Evolutionary conservation across 2,888 invertebrate species (phyloP), one percentile per base, ranked within the genome.

Genomic region (Harpalus rufipes): DNA sequence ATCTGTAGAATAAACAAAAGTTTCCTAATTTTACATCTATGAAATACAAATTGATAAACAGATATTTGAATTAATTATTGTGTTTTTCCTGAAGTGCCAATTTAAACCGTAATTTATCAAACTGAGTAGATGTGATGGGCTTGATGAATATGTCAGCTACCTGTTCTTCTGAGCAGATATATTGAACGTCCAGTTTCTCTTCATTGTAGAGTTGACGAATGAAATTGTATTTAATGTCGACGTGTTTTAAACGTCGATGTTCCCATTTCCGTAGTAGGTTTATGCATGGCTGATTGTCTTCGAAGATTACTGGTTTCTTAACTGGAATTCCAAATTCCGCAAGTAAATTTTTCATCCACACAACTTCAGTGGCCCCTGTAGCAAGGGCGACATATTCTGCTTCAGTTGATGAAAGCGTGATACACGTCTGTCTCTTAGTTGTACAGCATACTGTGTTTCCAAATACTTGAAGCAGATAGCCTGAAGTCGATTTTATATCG

Each of bases 351-450:
- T 58, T 58, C 16, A 61, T 8, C 21, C 61, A 61, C 21, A 61
- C 6, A 16, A 61, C 8, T 18, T 61, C 61, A 61, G 61, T 21
- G 7, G 86, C 87, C 5, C 86, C 87, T 10, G 81, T 86, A 3
- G 87, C 86, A 14, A 88, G 82, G 3, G 89, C 88, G 1, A 89
- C 85, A 83, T 88, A 88, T 84, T 89, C 88, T 1, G 89, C 87
- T 82, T 89, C 88, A 5, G 89, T 89, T 0, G 87, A 88, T 7
- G 89, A 89, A 0, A 88, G 80, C 0, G 88, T 86, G 1, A 89
- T 88, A 41, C 86, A 56, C 12, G 81, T 84, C 84, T 89, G 89
- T 81, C 86, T 88, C 65, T 86, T 88, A 6, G 88, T 88, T 4
- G 82, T 79, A 89, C 89, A 90, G 39, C 83, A 80, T 2, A 89